Percentiles rank a stretch among this genome's conserved stretches.
Conservation (phyloP, 2,888 invertebrate species). For the Zygothrica quintamaculata region DNA sequence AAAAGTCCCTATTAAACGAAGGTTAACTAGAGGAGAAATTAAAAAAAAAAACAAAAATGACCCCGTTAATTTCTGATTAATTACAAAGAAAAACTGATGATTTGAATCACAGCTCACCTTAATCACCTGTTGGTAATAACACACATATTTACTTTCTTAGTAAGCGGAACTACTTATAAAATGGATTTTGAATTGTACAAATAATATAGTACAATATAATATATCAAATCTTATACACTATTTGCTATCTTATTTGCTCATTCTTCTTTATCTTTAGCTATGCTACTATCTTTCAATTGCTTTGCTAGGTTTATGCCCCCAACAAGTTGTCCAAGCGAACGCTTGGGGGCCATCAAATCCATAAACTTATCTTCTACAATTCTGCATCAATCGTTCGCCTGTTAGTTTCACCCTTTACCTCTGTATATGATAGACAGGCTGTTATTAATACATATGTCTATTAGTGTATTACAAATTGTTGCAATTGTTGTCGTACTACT, state of each 20-base stretch:
- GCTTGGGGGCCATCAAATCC: constrained; percentile 45
- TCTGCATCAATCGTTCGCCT: constrained; percentile 11
- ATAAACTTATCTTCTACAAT: constrained; percentile 59
- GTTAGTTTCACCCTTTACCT: constrained; percentile 14
- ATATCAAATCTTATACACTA: too few relatives aligned
- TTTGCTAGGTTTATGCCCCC: constrained; percentile 39
- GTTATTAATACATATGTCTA: constrained; percentile 33
- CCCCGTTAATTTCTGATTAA: too few relatives aligned
- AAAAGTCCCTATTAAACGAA: too few relatives aligned
- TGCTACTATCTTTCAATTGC: constrained; percentile 17
- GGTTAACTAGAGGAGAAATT: too few relatives aligned
- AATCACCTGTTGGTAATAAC: too few relatives aligned
- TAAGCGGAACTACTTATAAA: constrained; percentile 4
- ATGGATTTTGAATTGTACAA: not conserved
- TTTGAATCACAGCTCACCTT: too few relatives aligned
- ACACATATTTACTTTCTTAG: constrained; percentile 7
- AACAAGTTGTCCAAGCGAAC: constrained; percentile 14
- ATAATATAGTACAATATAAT: not conserved
- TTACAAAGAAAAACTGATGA: too few relatives aligned
- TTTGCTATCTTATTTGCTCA: constrained; percentile 5
- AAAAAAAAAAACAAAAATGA: too few relatives aligned
- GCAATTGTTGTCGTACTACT: too few relatives aligned
- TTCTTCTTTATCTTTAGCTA: not conserved
- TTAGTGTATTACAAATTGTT: too few relatives aligned
- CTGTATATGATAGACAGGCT: constrained; percentile 22